Conservation (phyloP, 1,140 invertebrate species). For the Hycleus phaleratus region DNA sequence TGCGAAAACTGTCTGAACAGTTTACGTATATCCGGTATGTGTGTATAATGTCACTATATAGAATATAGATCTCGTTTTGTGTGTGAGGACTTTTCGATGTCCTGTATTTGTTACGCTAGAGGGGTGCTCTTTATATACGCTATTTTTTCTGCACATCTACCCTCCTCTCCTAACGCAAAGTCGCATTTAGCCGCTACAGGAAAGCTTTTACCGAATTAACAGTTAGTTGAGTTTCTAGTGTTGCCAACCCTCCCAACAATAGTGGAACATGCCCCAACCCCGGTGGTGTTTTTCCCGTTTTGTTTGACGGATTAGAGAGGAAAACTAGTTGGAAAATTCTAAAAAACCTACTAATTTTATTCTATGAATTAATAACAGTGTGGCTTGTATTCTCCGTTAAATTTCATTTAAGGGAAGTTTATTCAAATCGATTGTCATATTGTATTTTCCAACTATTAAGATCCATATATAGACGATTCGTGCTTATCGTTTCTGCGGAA, state of each 20-base stretch:
- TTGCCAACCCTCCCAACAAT: constrained; percentile 5
- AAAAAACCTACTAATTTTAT: too few species aligned
- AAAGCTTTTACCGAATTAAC: constrained; percentile 31
- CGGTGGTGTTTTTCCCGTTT: constrained; percentile 3
- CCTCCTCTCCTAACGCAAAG: not conserved
- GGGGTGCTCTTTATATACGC: constrained; percentile 10
- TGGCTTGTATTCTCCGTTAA: too few species aligned
- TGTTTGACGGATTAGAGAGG: constrained; percentile 12
- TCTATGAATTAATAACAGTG: too few species aligned
- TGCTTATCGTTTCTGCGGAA: not conserved
- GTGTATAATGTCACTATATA: too few species aligned
- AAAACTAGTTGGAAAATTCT: too few species aligned
- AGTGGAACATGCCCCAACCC: too few species aligned
- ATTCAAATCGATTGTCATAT: not conserved
- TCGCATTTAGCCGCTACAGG: constrained; percentile 27
- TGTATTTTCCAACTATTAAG: not conserved
- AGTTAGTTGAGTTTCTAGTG: constrained; percentile 20
- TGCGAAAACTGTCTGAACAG: constrained; percentile 15
- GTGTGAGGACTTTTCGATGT: constrained; percentile 22
- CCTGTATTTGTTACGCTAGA: constrained; percentile 14
- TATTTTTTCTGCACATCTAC: not conserved
- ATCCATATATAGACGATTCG: not conserved
- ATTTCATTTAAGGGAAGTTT: not conserved
- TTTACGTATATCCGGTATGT: constrained; percentile 11
- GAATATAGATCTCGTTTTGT: constrained; percentile 15